A percentile compares a stretch with the other conserved stretches of the same genome.
Conservation (phyloP, 2,113 vertebrate genomes). For the Hippocampus barbouri region DNA sequence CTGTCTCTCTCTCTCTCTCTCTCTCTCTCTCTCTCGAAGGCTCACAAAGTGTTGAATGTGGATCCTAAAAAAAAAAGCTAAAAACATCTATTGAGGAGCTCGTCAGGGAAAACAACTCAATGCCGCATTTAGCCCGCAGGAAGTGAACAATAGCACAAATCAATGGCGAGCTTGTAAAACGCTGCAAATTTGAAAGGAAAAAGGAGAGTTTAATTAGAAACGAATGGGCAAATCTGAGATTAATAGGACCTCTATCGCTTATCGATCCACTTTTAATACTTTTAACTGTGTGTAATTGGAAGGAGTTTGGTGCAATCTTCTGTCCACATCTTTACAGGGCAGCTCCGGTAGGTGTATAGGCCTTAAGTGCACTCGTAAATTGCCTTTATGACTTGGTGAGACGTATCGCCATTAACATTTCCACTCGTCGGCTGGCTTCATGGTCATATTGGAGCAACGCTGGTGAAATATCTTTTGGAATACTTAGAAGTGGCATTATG, state of each 20-base stretch:
- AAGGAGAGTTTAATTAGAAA: constrained; percentile 45
- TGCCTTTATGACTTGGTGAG: constrained; percentile 73
- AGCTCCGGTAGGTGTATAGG: constrained; percentile 66
- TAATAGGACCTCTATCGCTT: constrained; percentile 57
- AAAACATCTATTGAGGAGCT: constrained; percentile 22
- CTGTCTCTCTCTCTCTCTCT: too few relatives aligned
- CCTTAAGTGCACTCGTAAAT: constrained; percentile 76
- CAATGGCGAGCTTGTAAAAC: constrained; percentile 55
- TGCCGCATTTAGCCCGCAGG: constrained; percentile 40
- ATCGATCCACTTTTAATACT: constrained; percentile 69
- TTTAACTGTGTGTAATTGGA: constrained; percentile 69
- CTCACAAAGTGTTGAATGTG: constrained; percentile 21
- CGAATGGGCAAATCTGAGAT: constrained; percentile 51
- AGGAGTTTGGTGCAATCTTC: constrained; percentile 63
- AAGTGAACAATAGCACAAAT: constrained; percentile 58
- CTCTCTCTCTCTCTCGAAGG: constrained; percentile 7
- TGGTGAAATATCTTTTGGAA: constrained; percentile 52
- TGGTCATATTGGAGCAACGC: constrained; percentile 67
- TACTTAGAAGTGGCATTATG: constrained; percentile 59
- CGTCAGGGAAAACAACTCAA: constrained; percentile 25
- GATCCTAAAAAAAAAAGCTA: constrained; percentile 15
- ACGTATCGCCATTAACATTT: constrained; percentile 74
- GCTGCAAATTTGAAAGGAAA: constrained; percentile 41
- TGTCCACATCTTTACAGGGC: constrained; percentile 66
- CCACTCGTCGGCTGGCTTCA: constrained; percentile 65